Base-by-base conservation (phyloP, 2,888 invertebrate species). In the Cephus runcator region DNA sequence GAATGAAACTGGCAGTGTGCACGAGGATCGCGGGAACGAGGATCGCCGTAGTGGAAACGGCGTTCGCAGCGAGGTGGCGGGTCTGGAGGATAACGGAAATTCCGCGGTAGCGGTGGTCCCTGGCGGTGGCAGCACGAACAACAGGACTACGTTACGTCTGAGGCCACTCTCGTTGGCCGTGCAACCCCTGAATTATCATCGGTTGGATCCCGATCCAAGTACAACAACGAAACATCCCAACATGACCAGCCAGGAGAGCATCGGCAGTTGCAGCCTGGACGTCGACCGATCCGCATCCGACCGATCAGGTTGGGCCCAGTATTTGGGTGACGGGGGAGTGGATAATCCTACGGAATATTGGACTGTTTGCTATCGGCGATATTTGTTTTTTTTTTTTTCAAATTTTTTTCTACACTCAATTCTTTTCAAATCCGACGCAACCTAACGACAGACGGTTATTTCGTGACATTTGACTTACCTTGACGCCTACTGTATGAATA, bases 261-360 rank as follows among this genome's bases (percentile, higher is more conserved):
- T 97, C 88, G 97, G 97, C 87, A 96, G 96, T 93, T 97, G 97
- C 92, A 97, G 97, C 85, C 93, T 97, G 88, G 97, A 97, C 92
- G 96, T 96, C 92, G 96, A 97, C 89, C 95, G 95, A 71, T 91
- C 91, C 79, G 90, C 90, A 76, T 91, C 91, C 87, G 91, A 91
- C 87, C 91, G 90, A 88, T 91, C 91, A 91, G 91, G 91, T 91
- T 90, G 85, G 90, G 78, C 56, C 23, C 56, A 56, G 6, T 9
- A 56, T 23, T 56, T 2, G 56, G 23, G 23, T 23, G 23, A 9
- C 23, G 56, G 23, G 23, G 40, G 40, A 40, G 15, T 40, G 40
- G 15, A 40, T 15, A 40, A 40, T 56, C 56, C 2, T 56, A 56
- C 23, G 23, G 1, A 56, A 23, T 56, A 23, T 56, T 6, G 23